phyloP scores from a whole-genome alignment of 2,888 invertebrate species.

The Steinernema carpocapsae region DNA sequence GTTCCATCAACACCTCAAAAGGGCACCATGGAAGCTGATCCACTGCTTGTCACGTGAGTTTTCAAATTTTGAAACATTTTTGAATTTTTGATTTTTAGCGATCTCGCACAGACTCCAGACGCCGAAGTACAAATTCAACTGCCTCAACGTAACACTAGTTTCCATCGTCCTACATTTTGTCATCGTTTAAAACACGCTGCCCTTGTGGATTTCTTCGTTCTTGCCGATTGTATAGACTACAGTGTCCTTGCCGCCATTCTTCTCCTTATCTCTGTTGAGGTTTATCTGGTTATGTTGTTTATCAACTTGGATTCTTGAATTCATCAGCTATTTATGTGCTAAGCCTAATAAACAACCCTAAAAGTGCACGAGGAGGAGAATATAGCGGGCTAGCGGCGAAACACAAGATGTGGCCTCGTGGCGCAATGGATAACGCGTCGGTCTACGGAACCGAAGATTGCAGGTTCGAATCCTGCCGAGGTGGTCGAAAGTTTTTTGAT shows the following conservation, averaged over 20 bases:
- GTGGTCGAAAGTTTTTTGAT: no score
- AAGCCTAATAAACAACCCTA: background rate
- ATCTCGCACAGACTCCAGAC: background rate
- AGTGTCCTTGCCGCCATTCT: background rate
- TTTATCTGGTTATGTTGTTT: background rate
- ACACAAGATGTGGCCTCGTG: no score
- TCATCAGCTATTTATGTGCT: background rate
- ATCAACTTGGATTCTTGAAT: background rate
- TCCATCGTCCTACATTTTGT: background rate
- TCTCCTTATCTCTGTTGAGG: background rate
- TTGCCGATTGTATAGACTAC: slow-evolving; percentile 8
- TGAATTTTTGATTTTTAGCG: background rate
- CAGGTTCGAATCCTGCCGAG: no score
- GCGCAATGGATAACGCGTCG: no score
- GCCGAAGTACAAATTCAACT: background rate
- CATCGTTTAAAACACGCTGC: background rate
- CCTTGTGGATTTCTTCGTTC: background rate
- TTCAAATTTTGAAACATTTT: background rate
- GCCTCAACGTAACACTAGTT: background rate
- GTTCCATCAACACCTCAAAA: background rate
- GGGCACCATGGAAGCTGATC: background rate
- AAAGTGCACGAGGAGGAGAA: no score
- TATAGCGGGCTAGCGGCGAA: no score
- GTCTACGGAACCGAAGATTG: no score
- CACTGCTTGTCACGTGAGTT: background rate